Percentiles rank a stretch among this genome's conserved stretches.
Evolutionary conservation across 2,888 invertebrate species (phyloP).

Genomic region (Congeria kusceri): DNA sequence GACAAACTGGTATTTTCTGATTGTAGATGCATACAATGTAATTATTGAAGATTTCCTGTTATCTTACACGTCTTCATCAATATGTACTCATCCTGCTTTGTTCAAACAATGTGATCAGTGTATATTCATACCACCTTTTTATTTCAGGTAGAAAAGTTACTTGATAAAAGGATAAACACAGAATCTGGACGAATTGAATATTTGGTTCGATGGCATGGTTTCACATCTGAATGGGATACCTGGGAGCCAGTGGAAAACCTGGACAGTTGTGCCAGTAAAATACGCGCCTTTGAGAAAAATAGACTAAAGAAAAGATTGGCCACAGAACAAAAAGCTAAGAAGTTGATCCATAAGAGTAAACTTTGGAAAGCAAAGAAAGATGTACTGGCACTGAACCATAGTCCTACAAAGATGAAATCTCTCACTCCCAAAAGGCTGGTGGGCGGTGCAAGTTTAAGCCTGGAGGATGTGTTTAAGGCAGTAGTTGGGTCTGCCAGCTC

Average conservation of each 20-base stretch:
- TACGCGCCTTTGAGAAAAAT: constrained; percentile 65
- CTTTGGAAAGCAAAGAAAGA: constrained; percentile 7
- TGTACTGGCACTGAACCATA: not conserved
- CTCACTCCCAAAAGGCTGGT: too few relatives aligned
- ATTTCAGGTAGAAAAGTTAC: constrained; percentile 73
- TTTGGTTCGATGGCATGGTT: constrained; percentile 80
- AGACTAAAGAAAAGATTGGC: constrained; percentile 1
- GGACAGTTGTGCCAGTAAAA: constrained; percentile 64
- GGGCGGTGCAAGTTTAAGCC: not conserved
- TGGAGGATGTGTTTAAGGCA: constrained; percentile 35
- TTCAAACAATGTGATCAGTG: too few relatives aligned
- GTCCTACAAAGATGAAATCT: not conserved
- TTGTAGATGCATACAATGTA: too few relatives aligned
- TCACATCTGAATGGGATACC: constrained; percentile 74
- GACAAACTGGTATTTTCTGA: too few relatives aligned
- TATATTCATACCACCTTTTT: constrained; percentile 1
- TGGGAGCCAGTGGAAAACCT: constrained; percentile 81
- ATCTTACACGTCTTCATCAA: not conserved
- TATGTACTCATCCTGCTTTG: too few relatives aligned
- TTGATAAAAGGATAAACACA: constrained; percentile 62
- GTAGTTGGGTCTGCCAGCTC: constrained; percentile 6
- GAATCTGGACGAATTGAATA: constrained; percentile 67
- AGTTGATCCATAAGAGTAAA: constrained; percentile 55
- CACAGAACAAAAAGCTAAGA: constrained; percentile 36
- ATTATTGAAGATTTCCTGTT: too few relatives aligned